Evolutionary conservation across 2,113 vertebrate genomes (phyloP), one percentile per base, ranked within the genome.

Genomic region (Oryzias celebensis): DNA sequence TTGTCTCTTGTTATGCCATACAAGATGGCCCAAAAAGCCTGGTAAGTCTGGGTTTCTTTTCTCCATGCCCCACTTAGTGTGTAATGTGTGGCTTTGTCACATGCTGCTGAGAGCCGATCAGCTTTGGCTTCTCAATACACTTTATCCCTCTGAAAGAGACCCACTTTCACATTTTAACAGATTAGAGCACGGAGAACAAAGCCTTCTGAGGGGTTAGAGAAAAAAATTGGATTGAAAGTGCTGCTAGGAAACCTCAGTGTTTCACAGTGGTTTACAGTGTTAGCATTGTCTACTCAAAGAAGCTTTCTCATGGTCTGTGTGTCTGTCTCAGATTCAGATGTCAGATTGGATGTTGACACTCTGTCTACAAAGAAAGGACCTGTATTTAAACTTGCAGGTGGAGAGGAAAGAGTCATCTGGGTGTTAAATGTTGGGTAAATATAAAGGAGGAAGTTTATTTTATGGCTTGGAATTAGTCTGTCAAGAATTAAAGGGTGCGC

Each of bases 151-250:
- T 56, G 71, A 84, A 82, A 83, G 72, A 81, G 74, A 81, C 82
- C 77, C 80, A 84, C 73, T 80, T 90, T 82, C 78, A 65, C 71
- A 80, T 86, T 82, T 86, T 78, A 71, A 78, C 85, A 84, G 83
- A 87, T 87, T 84, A 86, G 62, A 62, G 64, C 62, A 18, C 68
- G 78, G 78, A 84, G 82, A 88, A 86, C 85, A 87, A 91, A 87
- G 85, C 73, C 69, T 80, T 81, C 64, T 31, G 49, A 36, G 65
- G 72, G 57, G 68, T 52, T 46, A 70, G 55, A 41, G 12, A 26
- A 49, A 65, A 47, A 58, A 75, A 61, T 56, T 36, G 16, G 68
- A 68, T 65, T 72, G 65, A 66, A 64, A 80, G 48, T 71, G 44
- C 62, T 72, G 52, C 46, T 72, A 62, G 74, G 81, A 79, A 84